Percentiles rank a stretch among this genome's conserved stretches.
Evolutionary conservation across 2,113 vertebrate species (phyloP).

Genomic region (Indicator indicator): DNA sequence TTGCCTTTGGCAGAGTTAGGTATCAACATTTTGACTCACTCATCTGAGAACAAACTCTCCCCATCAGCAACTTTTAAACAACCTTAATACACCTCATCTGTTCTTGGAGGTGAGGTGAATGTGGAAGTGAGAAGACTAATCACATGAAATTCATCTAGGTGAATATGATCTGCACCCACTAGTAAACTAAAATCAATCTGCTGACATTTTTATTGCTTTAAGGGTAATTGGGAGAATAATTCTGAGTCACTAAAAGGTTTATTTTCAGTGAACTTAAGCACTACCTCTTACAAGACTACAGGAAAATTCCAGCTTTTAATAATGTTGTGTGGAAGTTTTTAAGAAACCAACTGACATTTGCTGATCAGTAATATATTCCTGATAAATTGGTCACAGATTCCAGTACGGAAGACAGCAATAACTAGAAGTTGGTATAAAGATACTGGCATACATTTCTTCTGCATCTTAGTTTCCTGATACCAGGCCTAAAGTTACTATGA

Average conservation of each 20-base stretch:
- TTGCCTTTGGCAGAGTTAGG: background rate
- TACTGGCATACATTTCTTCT: background rate
- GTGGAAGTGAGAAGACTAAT: background rate
- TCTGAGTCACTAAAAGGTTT: background rate
- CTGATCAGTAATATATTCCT: background rate
- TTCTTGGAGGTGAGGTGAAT: background rate
- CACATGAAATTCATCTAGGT: background rate
- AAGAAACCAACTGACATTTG: too few species aligned
- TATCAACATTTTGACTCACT: background rate
- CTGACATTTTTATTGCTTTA: conserved; percentile 3
- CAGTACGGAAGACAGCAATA: background rate
- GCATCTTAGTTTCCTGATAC: background rate
- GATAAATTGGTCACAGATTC: background rate
- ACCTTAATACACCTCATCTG: background rate
- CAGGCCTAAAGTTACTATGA: background rate
- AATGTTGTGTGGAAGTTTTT: background rate
- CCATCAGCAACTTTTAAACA: background rate
- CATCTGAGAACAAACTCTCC: background rate
- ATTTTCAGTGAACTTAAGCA: background rate
- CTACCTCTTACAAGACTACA: background rate
- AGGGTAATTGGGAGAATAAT: background rate
- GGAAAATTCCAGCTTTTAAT: background rate
- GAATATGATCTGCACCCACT: background rate
- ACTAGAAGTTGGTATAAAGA: background rate
- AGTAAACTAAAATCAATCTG: background rate